These are phyloP conservation scores for Zosterops lateralis DNA, from an alignment of 2,113 vertebrate genomes.

Conservation along the genomic window DNA sequence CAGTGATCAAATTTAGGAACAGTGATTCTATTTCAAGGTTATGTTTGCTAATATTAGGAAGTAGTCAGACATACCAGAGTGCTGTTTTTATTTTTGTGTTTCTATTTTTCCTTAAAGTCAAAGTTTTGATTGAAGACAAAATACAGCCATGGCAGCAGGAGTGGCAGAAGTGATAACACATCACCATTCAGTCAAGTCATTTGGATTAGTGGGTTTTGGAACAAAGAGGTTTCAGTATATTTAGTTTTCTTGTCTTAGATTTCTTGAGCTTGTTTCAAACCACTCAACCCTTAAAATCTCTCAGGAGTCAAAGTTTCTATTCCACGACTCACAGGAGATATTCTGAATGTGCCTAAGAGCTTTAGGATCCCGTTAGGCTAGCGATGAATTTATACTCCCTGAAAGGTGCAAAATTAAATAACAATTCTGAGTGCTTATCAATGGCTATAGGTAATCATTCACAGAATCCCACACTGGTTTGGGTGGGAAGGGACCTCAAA, in stretches of 20 bases:
- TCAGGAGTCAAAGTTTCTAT: constrained; percentile 15
- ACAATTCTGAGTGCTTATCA: background rate
- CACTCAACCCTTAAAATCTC: background rate
- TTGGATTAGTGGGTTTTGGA: constrained; percentile 20
- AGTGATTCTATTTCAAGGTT: constrained; percentile 43
- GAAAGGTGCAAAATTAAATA: background rate
- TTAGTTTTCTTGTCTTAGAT: constrained; percentile 3
- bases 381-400: background rate
- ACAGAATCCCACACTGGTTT: background rate
- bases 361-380: background rate
- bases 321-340: background rate
- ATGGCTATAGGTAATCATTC: background rate
- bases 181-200: background rate
- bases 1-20: constrained; percentile 25
- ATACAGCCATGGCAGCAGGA: constrained; percentile 1
- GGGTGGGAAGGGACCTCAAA: background rate
- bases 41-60: constrained; percentile 44
- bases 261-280: constrained; percentile 35
- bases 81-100: background rate
- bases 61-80: constrained; percentile 48
- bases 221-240: background rate
- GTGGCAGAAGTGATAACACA: background rate
- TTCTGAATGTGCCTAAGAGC: background rate
- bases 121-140: constrained; percentile 14
- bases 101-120: constrained; percentile 1